phyloP scores from a whole-genome alignment of 1,140 invertebrate species.

The Chrysoperla carnea region DNA sequence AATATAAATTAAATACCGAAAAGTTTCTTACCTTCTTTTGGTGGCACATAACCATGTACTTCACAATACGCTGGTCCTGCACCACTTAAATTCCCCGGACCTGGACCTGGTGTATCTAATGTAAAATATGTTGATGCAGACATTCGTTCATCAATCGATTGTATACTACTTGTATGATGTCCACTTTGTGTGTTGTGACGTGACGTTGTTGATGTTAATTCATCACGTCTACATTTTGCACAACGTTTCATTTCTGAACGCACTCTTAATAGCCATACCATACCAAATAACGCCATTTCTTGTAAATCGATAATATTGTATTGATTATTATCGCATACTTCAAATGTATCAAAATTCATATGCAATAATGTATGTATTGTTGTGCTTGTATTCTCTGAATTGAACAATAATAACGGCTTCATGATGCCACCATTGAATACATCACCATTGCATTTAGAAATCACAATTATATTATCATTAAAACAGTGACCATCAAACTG shows the following conservation, averaged over 20 bases:
- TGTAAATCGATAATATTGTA: too few relatives aligned
- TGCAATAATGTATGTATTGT: too few relatives aligned
- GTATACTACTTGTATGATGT: slow-evolving; percentile 18
- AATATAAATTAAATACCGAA: too few relatives aligned
- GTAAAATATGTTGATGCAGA: slow-evolving; percentile 29
- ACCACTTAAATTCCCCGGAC: slow-evolving; percentile 3
- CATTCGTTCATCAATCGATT: slow-evolving; percentile 13
- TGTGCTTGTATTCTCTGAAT: too few relatives aligned
- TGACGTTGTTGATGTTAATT: slow-evolving; percentile 20
- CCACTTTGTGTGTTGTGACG: slow-evolving; percentile 6
- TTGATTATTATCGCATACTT: too few relatives aligned
- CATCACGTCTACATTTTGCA: slow-evolving; percentile 42
- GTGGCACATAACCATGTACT: slow-evolving; percentile 35
- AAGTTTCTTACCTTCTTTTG: slow-evolving; percentile 32
- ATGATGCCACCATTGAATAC: too few relatives aligned
- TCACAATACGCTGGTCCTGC: slow-evolving; percentile 26
- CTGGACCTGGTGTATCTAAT: slow-evolving; percentile 26
- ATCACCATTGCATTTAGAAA: too few relatives aligned
- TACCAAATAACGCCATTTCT: slow-evolving; percentile 66
- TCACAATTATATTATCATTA: too few relatives aligned
- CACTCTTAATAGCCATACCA: slow-evolving; percentile 63
- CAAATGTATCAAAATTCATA: too few relatives aligned
- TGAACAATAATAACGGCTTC: too few relatives aligned
- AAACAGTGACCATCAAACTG: too few relatives aligned
- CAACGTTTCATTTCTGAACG: slow-evolving; percentile 55